Conservation (phyloP, 2,113 vertebrate species). For the Propithecus coquereli region DNA sequence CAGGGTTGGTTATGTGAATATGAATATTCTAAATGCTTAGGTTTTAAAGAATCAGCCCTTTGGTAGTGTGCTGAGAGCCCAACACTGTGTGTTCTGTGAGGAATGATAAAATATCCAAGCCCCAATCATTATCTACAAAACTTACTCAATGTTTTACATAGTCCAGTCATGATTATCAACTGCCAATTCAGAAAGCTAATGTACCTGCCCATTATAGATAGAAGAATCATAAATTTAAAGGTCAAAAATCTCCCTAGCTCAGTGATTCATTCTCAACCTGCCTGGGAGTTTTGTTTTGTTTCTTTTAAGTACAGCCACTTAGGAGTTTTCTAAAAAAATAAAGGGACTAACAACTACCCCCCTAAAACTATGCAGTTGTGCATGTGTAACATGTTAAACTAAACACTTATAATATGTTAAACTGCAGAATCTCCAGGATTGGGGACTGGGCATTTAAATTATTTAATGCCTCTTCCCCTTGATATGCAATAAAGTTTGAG, state of each 20-base stretch:
- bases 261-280: background rate
- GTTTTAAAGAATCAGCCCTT: constrained; percentile 9
- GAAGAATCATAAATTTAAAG: background rate
- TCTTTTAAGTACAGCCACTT: background rate
- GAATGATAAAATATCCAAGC: background rate
- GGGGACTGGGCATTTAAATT: background rate
- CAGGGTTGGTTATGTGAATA: background rate
- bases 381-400: background rate
- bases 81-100: background rate
- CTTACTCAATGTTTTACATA: background rate
- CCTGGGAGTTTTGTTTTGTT: background rate
- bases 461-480: background rate
- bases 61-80: background rate
- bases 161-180: background rate
- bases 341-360: background rate
- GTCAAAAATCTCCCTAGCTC: background rate
- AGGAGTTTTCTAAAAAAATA: background rate
- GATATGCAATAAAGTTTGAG: background rate
- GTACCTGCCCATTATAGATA: background rate
- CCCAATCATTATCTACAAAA: background rate
- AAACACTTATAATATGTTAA: background rate
- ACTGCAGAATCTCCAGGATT: background rate
- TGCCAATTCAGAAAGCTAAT: background rate
- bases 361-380: background rate
- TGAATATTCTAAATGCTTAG: constrained; percentile 27